A percentile compares a stretch with the other conserved stretches of the same genome.
phyloP scores from a whole-genome alignment of 2,797 vertebrate species.

The Darevskia mixta region DNA sequence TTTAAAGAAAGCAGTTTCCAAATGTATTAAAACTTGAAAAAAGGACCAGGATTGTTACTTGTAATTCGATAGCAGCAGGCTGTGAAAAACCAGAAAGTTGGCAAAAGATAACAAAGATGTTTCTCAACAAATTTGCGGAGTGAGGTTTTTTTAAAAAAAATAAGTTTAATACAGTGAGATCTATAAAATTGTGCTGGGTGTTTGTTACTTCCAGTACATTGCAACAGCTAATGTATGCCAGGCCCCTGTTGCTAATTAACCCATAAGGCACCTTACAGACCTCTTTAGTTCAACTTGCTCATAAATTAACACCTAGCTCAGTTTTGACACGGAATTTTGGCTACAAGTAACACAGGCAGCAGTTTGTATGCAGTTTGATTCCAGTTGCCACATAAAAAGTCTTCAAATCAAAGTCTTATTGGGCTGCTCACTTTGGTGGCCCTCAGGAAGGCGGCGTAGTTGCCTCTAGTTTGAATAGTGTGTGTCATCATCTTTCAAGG shows the following conservation, averaged over 20 bases:
- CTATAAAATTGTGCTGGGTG: slow-evolving; percentile 36
- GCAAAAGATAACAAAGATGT: slow-evolving; percentile 23
- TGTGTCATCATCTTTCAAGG: background rate
- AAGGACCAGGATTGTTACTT: slow-evolving; percentile 36
- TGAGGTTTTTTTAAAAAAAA: slow-evolving; percentile 30
- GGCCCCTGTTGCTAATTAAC: background rate
- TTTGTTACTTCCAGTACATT: slow-evolving; percentile 1
- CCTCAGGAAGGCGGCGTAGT: background rate
- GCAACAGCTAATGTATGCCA: background rate
- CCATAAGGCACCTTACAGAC: background rate
- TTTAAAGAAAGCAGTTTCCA: slow-evolving; percentile 61
- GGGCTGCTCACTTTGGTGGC: background rate
- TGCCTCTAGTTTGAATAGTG: background rate
- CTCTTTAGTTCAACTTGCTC: background rate
- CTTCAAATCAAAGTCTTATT: background rate
- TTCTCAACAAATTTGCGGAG: slow-evolving; percentile 62
- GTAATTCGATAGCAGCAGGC: slow-evolving; percentile 55
- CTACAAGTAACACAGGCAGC: no score
- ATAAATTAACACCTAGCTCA: background rate
- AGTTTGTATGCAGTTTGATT: background rate
- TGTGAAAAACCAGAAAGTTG: slow-evolving; percentile 46
- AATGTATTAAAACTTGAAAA: slow-evolving; percentile 44
- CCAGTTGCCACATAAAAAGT: background rate
- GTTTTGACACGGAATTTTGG: background rate
- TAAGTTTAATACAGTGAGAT: slow-evolving; percentile 48